Conservation (phyloP, 2,888 invertebrate species). For the Ormyrus labotus region DNA sequence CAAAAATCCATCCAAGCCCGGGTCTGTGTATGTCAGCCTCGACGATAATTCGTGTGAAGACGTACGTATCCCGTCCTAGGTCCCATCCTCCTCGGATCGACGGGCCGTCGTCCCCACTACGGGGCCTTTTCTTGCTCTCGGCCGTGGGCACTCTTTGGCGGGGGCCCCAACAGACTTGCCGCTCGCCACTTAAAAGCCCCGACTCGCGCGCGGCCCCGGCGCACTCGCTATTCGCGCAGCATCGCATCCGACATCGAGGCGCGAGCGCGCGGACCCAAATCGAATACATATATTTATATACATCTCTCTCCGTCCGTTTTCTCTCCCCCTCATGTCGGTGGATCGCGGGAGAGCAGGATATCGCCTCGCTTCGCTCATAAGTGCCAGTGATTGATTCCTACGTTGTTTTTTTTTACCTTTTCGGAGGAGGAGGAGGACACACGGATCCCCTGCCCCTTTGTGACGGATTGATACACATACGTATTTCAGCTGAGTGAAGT, state of each 20-base stretch:
- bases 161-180: conserved; percentile 16
- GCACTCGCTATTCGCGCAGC: conserved; percentile 71
- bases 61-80: background rate
- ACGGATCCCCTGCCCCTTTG: background rate
- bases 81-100: background rate
- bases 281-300: too few species aligned
- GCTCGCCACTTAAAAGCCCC: conserved; percentile 41
- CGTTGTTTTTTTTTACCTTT: too few species aligned
- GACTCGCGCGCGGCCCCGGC: conserved; percentile 61
- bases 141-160: background rate
- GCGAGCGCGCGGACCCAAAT: background rate
- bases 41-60: background rate
- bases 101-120: background rate
- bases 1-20: too few species aligned
- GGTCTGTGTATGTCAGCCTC: background rate
- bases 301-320: background rate
- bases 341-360: background rate
- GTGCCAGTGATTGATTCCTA: too few species aligned
- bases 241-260: conserved; percentile 62
- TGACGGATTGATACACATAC: too few species aligned
- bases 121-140: background rate
- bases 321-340: background rate
- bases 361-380: background rate
- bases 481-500: conserved; percentile 1
- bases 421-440: background rate